Percentiles rank a stretch among this genome's conserved stretches.
Evolutionary conservation across 2,888 invertebrate genomes (phyloP).

Genomic region (Himalopsyche anomala): DNA sequence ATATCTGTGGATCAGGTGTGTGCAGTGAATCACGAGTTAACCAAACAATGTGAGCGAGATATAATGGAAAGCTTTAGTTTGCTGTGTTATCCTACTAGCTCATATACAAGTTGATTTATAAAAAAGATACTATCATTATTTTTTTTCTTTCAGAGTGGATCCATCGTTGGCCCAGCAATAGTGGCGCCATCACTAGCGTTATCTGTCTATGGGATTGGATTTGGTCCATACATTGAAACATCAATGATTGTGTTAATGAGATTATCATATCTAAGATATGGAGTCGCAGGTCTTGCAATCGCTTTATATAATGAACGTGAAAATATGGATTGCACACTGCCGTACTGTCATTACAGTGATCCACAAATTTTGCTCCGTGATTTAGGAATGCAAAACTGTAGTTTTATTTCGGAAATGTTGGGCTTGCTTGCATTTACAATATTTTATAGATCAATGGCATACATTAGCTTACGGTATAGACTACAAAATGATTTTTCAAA

Average conservation of each 20-base stretch:
- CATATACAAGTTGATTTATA: neutral
- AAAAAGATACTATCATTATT: neutral
- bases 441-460: constrained; percentile 76
- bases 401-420: constrained; percentile 77
- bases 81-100: too few relatives aligned
- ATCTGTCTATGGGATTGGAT: constrained; percentile 81
- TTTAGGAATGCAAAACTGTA: constrained; percentile 78
- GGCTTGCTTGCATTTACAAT: constrained; percentile 78
- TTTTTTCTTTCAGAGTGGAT: constrained; percentile 77
- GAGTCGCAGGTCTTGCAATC: constrained; percentile 79
- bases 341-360: constrained; percentile 78
- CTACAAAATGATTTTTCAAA: constrained; percentile 77
- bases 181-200: constrained; percentile 78
- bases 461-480: constrained; percentile 78
- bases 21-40: too few relatives aligned
- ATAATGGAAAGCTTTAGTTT: too few relatives aligned
- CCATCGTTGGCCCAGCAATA: constrained; percentile 77
- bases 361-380: constrained; percentile 80
- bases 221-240: constrained; percentile 75
- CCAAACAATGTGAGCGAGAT: too few relatives aligned
- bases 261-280: constrained; percentile 81
- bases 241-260: constrained; percentile 78
- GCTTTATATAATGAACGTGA: constrained; percentile 80
- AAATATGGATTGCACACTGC: constrained; percentile 79
- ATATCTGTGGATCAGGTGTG: too few relatives aligned